Percentiles rank a stretch among this genome's conserved stretches.
Evolutionary conservation across 2,113 vertebrate species (phyloP).

Genomic region (Tylochromis polylepis): DNA sequence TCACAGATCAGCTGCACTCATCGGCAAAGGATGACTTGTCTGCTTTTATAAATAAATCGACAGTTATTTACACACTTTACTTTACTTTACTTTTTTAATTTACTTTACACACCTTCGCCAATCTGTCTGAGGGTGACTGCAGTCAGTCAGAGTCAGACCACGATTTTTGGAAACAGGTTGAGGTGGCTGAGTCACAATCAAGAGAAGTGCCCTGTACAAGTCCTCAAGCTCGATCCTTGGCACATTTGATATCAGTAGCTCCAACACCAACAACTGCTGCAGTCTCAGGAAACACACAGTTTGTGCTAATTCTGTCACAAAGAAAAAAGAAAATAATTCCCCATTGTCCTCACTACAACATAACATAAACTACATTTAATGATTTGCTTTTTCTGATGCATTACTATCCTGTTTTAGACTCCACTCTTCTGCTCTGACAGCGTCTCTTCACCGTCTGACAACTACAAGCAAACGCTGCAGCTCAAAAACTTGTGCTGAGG

Average conservation of each 20-base stretch:
- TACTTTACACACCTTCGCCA: not conserved
- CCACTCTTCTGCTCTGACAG: not conserved
- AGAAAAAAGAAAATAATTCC: not conserved
- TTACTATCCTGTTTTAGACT: not conserved
- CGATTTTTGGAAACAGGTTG: accelerated
- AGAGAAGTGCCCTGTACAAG: not conserved
- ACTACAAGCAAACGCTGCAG: not conserved
- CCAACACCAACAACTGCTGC: not conserved
- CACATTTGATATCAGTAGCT: accelerated
- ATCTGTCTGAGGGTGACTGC: not conserved
- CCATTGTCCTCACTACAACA: not conserved
- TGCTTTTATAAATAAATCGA: not conserved
- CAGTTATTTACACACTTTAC: not conserved
- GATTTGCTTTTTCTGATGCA: not conserved
- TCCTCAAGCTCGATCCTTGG: not conserved
- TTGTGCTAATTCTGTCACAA: not conserved
- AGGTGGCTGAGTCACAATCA: not conserved
- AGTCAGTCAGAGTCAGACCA: not conserved
- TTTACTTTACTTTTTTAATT: no score
- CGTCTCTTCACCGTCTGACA: not conserved
- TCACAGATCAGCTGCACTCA: not conserved
- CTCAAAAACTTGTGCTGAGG: not conserved
- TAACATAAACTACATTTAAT: not conserved
- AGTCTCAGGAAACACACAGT: accelerated
- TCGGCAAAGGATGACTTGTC: not conserved